Conservation (phyloP, 1,140 invertebrate species). For the Procambarus clarkii region DNA sequence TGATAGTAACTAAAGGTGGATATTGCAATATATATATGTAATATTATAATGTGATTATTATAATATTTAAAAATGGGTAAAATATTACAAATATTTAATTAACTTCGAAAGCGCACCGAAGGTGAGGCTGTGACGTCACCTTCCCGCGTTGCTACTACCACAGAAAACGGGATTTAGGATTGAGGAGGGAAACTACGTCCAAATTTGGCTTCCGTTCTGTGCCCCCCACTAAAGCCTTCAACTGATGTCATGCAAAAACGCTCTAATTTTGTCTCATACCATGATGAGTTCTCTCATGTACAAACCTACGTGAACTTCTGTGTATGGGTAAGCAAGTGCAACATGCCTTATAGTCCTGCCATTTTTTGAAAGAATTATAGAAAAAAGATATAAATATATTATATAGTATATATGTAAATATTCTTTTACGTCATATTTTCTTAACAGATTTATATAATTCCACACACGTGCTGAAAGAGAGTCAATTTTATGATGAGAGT, state of each 20-base stretch:
- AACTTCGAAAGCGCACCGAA: background rate
- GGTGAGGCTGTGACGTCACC: background rate
- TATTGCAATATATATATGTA: background rate
- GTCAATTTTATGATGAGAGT: slow-evolving; percentile 14
- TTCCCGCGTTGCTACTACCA: background rate
- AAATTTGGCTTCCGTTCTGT: no score
- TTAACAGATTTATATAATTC: slow-evolving; percentile 37
- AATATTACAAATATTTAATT: background rate
- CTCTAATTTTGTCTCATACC: background rate
- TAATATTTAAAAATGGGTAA: background rate
- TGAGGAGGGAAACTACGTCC: background rate
- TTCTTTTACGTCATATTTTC: background rate
- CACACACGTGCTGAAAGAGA: slow-evolving; percentile 15
- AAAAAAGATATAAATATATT: no score
- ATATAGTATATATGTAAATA: no score
- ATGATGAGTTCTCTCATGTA: background rate
- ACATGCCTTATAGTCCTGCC: background rate
- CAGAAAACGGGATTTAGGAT: background rate
- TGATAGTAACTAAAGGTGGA: background rate
- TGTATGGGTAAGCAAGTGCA: background rate
- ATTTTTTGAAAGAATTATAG: background rate
- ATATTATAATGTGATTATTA: background rate
- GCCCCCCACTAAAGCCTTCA: background rate
- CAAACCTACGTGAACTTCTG: slow-evolving; percentile 10
- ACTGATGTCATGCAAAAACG: background rate